Conservation (phyloP, 2,113 vertebrate genomes). For the Anguilla japonica region DNA sequence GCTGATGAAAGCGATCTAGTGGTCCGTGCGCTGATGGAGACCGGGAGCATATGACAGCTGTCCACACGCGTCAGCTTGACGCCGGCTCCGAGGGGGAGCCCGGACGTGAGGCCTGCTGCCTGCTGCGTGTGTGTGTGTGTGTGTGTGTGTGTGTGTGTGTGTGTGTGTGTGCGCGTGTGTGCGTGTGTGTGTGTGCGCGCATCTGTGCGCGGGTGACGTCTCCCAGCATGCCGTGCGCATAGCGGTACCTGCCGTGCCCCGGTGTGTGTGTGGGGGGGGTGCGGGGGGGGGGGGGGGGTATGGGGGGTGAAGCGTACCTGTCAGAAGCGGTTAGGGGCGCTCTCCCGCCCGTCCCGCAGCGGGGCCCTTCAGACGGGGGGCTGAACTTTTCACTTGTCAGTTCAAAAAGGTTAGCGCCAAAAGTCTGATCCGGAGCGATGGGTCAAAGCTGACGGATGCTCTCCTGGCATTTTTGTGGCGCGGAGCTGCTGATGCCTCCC, state of each 20-base stretch:
- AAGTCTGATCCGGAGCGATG: conserved; percentile 69
- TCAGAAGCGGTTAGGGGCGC: conserved; percentile 81
- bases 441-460: conserved; percentile 70
- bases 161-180: not conserved
- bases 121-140: not conserved
- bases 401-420: conserved; percentile 83
- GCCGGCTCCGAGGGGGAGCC: not conserved
- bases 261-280: conserved; percentile 47
- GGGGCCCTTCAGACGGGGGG: conserved; percentile 70
- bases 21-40: not conserved
- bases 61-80: not conserved
- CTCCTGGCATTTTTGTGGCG: conserved; percentile 61
- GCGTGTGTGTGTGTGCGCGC: not conserved
- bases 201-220: not conserved
- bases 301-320: conserved; percentile 82
- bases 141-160: not conserved
- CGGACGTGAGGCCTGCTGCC: not conserved
- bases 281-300: conserved; percentile 60
- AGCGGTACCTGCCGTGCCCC: conserved; percentile 58
- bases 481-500: conserved; percentile 47
- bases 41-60: conserved; percentile 8
- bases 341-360: conserved; percentile 72
- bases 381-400: conserved; percentile 85
- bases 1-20: conserved; percentile 6
- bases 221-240: not conserved